Percentiles rank a stretch among this genome's conserved stretches.
These are phyloP conservation scores for Arrhopalites spinosus DNA, from an alignment of 2,888 invertebrate species.

Conservation along the genomic window DNA sequence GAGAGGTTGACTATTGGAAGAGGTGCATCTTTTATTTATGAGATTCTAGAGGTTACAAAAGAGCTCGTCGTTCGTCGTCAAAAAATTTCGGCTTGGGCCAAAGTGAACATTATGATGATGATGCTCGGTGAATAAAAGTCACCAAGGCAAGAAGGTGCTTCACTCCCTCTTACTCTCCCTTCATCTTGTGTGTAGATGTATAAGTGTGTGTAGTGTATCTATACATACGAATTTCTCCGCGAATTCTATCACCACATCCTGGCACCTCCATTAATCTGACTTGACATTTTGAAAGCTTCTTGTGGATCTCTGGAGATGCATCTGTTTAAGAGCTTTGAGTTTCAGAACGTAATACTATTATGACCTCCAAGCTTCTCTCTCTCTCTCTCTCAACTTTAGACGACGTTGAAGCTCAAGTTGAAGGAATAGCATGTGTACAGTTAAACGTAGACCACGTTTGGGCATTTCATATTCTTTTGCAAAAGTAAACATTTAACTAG, in stretches of 20 bases:
- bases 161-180: conserved; percentile 9
- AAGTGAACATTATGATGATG: conserved; percentile 36
- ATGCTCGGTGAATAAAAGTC: conserved; percentile 32
- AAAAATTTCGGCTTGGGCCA: conserved; percentile 16
- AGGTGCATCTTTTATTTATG: conserved; percentile 35
- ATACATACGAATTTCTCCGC: conserved; percentile 22
- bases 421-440: not conserved
- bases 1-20: conserved; percentile 5
- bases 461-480: conserved; percentile 32
- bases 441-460: not conserved
- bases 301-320: conserved; percentile 43
- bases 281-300: conserved; percentile 44
- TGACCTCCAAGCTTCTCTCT: conserved; percentile 24
- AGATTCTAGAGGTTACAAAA: conserved; percentile 31
- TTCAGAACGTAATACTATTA: conserved; percentile 33
- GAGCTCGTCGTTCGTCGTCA: conserved; percentile 31
- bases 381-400: not conserved
- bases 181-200: not conserved
- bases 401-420: not conserved
- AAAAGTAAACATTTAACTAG: conserved; percentile 22
- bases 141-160: conserved; percentile 13
- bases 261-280: conserved; percentile 44
- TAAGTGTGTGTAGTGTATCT: not conserved
- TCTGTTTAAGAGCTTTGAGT: conserved; percentile 44
- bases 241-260: conserved; percentile 41